Conservation (phyloP, 1,140 invertebrate genomes). For the Mizuhopecten yessoensis region DNA sequence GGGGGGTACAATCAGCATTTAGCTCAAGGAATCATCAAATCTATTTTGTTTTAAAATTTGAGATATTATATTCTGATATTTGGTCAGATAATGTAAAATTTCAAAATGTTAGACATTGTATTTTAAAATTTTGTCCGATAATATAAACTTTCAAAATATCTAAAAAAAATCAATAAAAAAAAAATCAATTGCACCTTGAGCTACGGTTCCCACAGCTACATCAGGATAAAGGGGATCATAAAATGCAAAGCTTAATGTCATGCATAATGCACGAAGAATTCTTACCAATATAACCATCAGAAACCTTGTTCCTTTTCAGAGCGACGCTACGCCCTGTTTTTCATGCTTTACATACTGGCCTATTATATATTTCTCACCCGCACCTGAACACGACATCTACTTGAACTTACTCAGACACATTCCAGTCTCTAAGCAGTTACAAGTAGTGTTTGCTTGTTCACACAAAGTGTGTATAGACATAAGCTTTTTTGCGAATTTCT, state of each 20-base stretch:
- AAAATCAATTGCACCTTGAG: too few species aligned
- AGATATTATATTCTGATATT: too few species aligned
- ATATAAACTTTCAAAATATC: too few species aligned
- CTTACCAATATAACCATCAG: not conserved
- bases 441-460: not conserved
- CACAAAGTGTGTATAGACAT: not conserved
- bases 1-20: not conserved
- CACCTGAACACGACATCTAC: not conserved
- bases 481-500: not conserved
- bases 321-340: not conserved
- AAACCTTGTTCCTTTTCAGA: constrained; percentile 26
- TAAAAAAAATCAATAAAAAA: too few species aligned
- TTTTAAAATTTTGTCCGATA: too few species aligned
- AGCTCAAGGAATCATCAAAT: too few species aligned
- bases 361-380: not conserved
- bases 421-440: not conserved
- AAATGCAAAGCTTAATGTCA: too few species aligned
- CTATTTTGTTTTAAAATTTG: too few species aligned
- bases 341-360: not conserved
- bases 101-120: not conserved
- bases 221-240: too few species aligned
- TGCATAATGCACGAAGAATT: too few species aligned
- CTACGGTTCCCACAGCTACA: too few species aligned
- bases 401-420: not conserved
- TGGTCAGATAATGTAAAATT: too few species aligned